Evolutionary conservation across 2,888 invertebrate species (phyloP), one percentile per base, ranked within the genome.

Genomic region (Netelia melanura): DNA sequence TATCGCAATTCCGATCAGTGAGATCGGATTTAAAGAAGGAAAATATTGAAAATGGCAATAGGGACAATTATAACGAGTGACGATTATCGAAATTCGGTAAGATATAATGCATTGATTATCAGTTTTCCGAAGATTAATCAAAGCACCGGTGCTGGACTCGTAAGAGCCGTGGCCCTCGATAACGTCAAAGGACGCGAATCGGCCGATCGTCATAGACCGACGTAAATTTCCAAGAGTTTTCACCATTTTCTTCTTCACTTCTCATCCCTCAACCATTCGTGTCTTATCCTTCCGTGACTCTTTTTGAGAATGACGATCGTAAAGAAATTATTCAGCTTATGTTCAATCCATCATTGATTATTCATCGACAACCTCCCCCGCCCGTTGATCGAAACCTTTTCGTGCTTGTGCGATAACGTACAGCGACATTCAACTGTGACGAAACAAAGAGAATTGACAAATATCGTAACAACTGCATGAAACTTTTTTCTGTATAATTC

Each of bases 231-330:
- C 17, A 21, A 58, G 1, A 17, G 6, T 21, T 14, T 64, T 64
- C 38, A 5, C 38, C 5, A 43, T 64, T 64, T 64, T 64, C 21
- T 38, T 58, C 48, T 48, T 8, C 48, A 5, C 17, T 9, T 3
- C 9, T 1, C 21, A 3, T 10, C 58, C 8, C 17, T 21, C 21
- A 6, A 9, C 21, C 58, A 21, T 58, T 21, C 10, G 58, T 58
- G 6, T 21, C 2, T 23, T 21, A 17, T 17, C 61, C 44, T 11
- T 52, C 21, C 3, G 25, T 11, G 14, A 62, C 6, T 6, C 43
- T 58, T 52, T 61, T 74, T 38, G 56, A 80, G 80, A 80, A 67
- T 64, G 81, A 81, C 81, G 81, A 81, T 75, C 58, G n/a, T 62
- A n/a, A 56, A 17, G 44, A 67, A 21, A 17, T 72, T 72, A 11